phyloP scores from a whole-genome alignment of 1,140 invertebrate species.

The Drosophila rhopaloa region DNA sequence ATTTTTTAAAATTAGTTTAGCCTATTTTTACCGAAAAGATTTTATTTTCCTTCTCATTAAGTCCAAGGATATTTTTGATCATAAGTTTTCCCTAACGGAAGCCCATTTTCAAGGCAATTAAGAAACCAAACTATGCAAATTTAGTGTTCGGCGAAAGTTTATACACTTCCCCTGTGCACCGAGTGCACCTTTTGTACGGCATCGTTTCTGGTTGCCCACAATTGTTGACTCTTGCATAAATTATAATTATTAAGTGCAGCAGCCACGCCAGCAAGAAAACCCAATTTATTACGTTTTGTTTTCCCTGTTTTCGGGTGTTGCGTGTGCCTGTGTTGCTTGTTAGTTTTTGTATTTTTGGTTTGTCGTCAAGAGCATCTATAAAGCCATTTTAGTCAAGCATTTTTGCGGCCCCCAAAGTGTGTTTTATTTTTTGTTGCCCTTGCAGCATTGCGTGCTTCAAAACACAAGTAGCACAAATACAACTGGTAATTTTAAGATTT shows the following conservation, averaged over 20 bases:
- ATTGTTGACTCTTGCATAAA: constrained; percentile 63
- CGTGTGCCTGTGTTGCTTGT: constrained; percentile 15
- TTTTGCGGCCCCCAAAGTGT: neutral
- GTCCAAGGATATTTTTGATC: neutral
- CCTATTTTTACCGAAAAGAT: too few relatives aligned
- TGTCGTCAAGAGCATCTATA: constrained; percentile 12
- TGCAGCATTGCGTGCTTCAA: constrained; percentile 12
- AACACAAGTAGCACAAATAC: constrained; percentile 15
- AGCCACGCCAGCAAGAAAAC: constrained; percentile 30
- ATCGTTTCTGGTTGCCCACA: constrained; percentile 18
- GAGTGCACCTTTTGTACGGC: constrained; percentile 23
- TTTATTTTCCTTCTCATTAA: neutral
- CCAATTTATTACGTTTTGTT: constrained; percentile 45
- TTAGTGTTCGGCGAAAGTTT: constrained; percentile 26
- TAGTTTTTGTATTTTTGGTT: neutral
- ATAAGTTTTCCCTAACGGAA: constrained; percentile 18
- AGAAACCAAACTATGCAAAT: constrained; percentile 28
- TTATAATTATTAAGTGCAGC: constrained; percentile 66
- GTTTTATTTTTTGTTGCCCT: neutral
- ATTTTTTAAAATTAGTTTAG: too few relatives aligned
- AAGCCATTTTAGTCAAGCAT: constrained; percentile 5
- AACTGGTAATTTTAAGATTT: neutral
- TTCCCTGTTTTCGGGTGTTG: constrained; percentile 5
- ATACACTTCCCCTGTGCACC: neutral
- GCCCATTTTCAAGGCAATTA: constrained; percentile 30